Percentiles rank a stretch among this genome's conserved stretches.
These are phyloP conservation scores for Pagetopsis macropterus DNA, from an alignment of 2,797 vertebrate genomes.

Conservation along the genomic window DNA sequence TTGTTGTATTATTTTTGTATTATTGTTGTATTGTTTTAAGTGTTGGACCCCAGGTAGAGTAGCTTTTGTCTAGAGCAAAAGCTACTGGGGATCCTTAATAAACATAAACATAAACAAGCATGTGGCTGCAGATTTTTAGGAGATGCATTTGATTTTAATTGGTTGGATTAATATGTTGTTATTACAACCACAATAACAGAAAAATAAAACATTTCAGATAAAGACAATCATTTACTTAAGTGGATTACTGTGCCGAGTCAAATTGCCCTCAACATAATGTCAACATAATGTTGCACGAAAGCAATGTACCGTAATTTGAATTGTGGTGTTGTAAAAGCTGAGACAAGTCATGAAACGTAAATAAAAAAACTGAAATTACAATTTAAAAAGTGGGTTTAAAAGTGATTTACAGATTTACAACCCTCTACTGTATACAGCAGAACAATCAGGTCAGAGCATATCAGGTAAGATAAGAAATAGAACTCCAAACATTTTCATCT, in stretches of 20 bases:
- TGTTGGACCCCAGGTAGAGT: too few relatives aligned
- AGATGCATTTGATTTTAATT: constrained; percentile 2
- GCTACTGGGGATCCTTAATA: too few relatives aligned
- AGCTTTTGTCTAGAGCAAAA: too few relatives aligned
- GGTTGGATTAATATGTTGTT: constrained; percentile 3
- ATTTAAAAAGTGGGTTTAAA: too few relatives aligned
- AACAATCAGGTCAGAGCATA: background rate
- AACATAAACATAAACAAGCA: background rate
- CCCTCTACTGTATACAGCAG: background rate
- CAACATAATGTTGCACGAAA: constrained; percentile 2
- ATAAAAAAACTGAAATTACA: too few relatives aligned
- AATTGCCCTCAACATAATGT: background rate
- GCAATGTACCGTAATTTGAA: background rate
- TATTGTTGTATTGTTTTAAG: too few relatives aligned
- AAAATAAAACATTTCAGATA: constrained; percentile 2
- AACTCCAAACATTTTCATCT: background rate
- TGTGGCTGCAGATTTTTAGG: constrained; percentile 16
- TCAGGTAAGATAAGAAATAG: background rate
- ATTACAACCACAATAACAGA: background rate
- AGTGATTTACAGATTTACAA: background rate
- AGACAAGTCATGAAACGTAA: too few relatives aligned
- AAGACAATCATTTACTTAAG: constrained; percentile 6
- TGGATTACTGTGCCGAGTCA: background rate
- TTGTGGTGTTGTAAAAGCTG: background rate
- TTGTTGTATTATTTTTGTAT: too few relatives aligned